These are phyloP conservation scores for Itoplectis maculator DNA, from an alignment of 2,888 invertebrate species.

Conservation along the genomic window DNA sequence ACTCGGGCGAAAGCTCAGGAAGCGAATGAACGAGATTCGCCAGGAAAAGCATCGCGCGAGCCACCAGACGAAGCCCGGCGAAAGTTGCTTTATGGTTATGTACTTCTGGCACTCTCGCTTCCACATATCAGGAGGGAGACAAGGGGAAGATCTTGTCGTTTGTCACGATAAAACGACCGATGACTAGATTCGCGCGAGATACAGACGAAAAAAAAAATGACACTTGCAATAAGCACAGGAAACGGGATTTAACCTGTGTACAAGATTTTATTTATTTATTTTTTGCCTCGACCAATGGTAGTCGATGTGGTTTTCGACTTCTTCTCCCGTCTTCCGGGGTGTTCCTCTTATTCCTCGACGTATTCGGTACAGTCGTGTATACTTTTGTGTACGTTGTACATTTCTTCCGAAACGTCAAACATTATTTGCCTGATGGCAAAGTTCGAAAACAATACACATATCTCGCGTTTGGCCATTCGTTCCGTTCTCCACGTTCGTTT, in stretches of 20 bases:
- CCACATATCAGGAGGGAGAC: slow-evolving; percentile 35
- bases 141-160: slow-evolving; percentile 29
- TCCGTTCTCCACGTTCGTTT: slow-evolving; percentile 25
- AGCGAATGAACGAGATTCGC: slow-evolving; percentile 35
- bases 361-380: not conserved
- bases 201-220: slow-evolving; percentile 27
- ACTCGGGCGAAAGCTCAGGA: not conserved
- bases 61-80: slow-evolving; percentile 17
- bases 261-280: no score
- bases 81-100: slow-evolving; percentile 69
- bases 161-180: slow-evolving; percentile 36
- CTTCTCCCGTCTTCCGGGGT: no score
- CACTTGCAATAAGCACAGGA: slow-evolving; percentile 14
- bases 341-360: no score
- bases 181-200: slow-evolving; percentile 22
- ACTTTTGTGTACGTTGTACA: not conserved
- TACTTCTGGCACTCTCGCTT: slow-evolving; percentile 62
- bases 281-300: no score
- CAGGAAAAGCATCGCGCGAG: slow-evolving; percentile 11
- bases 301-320: no score
- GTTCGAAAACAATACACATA: not conserved
- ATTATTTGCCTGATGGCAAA: slow-evolving; percentile 4
- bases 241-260: no score
- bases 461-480: not conserved
- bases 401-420: slow-evolving; percentile 10